These are phyloP conservation scores for Catharus bicknelli DNA, from an alignment of 2,113 vertebrate genomes.

Conservation along the genomic window DNA sequence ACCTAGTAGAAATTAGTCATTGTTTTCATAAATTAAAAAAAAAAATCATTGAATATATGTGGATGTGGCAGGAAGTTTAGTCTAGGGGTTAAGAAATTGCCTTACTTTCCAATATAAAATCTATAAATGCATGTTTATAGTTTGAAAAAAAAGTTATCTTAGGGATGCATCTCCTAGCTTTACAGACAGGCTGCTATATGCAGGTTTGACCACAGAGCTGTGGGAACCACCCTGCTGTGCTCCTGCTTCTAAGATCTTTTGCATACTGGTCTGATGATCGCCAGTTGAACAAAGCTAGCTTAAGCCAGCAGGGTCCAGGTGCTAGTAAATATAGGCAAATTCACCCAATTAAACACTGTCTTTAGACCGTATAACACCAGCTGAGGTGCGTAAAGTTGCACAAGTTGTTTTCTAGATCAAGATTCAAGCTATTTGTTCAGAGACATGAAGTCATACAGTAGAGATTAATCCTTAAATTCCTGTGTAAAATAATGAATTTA, in stretches of 20 bases:
- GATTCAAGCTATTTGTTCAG: neutral
- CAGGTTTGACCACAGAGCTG: neutral
- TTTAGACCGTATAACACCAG: neutral
- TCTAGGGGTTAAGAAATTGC: neutral
- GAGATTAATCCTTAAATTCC: neutral
- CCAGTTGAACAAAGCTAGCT: neutral
- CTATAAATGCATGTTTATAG: neutral
- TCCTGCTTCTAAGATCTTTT: neutral
- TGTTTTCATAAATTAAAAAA: neutral
- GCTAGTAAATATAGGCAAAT: neutral
- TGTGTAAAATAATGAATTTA: neutral
- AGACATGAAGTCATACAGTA: rapidly evolving
- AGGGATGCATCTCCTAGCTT: neutral
- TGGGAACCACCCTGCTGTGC: neutral
- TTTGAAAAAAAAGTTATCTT: neutral
- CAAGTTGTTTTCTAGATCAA: neutral
- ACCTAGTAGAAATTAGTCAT: neutral
- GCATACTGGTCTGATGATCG: neutral
- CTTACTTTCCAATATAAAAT: neutral
- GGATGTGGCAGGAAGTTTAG: neutral
- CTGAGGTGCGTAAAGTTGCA: neutral
- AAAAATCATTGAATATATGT: rapidly evolving
- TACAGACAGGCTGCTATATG: neutral
- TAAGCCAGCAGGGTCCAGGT: neutral
- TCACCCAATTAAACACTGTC: neutral